phyloP scores from a whole-genome alignment of 2,113 vertebrate species.

The Mastomys natalensis region DNA sequence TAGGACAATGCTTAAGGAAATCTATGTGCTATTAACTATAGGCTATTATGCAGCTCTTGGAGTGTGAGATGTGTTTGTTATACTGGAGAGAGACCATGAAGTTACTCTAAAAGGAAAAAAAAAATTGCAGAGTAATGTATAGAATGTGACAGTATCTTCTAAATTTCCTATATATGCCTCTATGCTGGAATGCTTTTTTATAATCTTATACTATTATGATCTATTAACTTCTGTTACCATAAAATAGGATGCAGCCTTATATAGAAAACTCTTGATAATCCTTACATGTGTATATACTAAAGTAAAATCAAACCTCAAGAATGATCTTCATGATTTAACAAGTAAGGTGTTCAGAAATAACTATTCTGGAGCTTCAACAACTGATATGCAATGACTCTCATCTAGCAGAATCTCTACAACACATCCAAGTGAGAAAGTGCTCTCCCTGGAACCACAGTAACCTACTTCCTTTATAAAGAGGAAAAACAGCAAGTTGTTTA shows the following conservation, averaged over 20 bases:
- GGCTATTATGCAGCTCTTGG: not conserved
- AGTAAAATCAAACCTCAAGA: constrained; percentile 34
- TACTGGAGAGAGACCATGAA: constrained; percentile 12
- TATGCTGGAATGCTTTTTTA: constrained; percentile 42
- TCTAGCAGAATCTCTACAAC: not conserved
- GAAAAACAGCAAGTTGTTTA: constrained; percentile 56
- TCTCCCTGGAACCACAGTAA: constrained; percentile 51
- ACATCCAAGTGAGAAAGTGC: not conserved
- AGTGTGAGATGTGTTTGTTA: not conserved
- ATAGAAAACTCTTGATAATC: not conserved
- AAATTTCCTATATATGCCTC: not conserved
- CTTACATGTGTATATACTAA: not conserved
- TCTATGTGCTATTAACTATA: not conserved
- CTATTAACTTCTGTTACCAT: not conserved
- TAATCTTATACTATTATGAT: not conserved
- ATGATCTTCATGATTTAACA: not conserved
- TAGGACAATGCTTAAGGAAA: constrained; percentile 23
- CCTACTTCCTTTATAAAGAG: constrained; percentile 56
- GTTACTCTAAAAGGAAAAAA: constrained; percentile 16
- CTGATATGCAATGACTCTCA: not conserved
- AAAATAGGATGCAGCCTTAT: not conserved
- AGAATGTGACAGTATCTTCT: not conserved
- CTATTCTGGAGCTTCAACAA: not conserved
- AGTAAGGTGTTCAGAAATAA: not conserved
- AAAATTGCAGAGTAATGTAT: constrained; percentile 28